Percentiles rank a stretch among this genome's conserved stretches.
phyloP scores from a whole-genome alignment of 2,797 vertebrate species.

The Pteropus rufus region DNA sequence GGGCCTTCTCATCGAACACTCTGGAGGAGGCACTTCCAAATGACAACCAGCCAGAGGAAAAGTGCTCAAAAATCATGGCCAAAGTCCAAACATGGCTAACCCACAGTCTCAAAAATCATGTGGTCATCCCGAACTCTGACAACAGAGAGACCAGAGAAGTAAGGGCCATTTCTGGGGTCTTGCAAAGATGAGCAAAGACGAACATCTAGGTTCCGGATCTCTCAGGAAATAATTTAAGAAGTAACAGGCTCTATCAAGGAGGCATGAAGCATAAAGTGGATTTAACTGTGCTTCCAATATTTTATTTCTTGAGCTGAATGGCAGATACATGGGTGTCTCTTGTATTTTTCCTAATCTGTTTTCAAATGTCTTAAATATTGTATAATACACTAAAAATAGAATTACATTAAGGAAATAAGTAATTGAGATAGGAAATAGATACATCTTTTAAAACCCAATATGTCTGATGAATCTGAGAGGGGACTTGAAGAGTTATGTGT shows the following conservation, averaged over 20 bases:
- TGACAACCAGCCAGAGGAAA: background rate
- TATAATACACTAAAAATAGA: conserved; percentile 9
- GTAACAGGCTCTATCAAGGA: background rate
- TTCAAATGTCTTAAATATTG: background rate
- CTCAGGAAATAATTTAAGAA: background rate
- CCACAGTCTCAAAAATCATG: background rate
- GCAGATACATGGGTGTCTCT: background rate
- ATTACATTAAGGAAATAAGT: background rate
- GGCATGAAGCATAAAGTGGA: background rate
- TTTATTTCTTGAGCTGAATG: conserved; percentile 8
- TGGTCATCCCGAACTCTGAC: background rate
- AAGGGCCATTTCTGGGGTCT: background rate
- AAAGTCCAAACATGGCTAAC: background rate
- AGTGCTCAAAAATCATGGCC: background rate
- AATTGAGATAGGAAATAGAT: background rate
- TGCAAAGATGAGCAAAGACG: background rate
- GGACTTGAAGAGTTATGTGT: background rate
- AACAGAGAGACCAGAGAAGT: background rate
- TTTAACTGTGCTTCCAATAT: background rate
- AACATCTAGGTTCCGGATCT: background rate
- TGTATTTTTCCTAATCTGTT: background rate
- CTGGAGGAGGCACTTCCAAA: background rate
- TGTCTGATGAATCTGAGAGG: background rate
- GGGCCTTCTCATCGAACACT: background rate
- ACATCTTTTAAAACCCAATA: conserved; percentile 2